Percentiles rank a stretch among this genome's conserved stretches.
Conservation (phyloP, 2,113 vertebrate genomes). For the Burhinus bistriatus region DNA sequence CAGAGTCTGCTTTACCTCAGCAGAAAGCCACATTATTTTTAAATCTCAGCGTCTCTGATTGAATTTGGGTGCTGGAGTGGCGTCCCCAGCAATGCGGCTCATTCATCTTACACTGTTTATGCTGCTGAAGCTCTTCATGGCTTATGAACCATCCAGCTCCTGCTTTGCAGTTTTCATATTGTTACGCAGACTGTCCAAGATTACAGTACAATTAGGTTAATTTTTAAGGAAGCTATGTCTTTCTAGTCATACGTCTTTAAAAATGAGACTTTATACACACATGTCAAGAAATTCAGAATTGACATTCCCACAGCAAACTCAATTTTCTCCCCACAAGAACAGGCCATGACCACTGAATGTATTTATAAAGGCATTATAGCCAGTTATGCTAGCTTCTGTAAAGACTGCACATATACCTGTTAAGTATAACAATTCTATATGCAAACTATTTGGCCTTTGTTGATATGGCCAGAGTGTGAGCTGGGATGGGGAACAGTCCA, state of each 20-base stretch:
- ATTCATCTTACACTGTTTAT: neutral
- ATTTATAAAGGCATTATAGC: neutral
- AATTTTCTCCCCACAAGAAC: neutral
- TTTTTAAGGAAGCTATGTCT: neutral
- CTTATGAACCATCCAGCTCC: neutral
- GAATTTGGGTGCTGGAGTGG: neutral
- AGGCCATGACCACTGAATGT: neutral
- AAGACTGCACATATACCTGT: neutral
- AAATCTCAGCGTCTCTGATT: constrained; percentile 12
- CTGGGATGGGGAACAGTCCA: neutral
- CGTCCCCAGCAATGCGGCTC: neutral
- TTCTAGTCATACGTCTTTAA: neutral
- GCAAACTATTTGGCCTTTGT: neutral
- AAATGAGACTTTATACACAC: neutral
- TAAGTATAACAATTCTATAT: neutral
- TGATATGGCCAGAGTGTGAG: neutral
- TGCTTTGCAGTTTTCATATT: neutral
- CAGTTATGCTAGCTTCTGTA: neutral
- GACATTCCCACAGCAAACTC: neutral
- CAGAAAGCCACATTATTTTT: constrained; percentile 1
- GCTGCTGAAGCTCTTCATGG: neutral
- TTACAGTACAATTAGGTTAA: neutral
- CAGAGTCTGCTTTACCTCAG: neutral
- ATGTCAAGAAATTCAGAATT: neutral
- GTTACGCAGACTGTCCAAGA: neutral